phyloP scores from a whole-genome alignment of 1,140 invertebrate genomes.

The Procambarus virginalis region DNA sequence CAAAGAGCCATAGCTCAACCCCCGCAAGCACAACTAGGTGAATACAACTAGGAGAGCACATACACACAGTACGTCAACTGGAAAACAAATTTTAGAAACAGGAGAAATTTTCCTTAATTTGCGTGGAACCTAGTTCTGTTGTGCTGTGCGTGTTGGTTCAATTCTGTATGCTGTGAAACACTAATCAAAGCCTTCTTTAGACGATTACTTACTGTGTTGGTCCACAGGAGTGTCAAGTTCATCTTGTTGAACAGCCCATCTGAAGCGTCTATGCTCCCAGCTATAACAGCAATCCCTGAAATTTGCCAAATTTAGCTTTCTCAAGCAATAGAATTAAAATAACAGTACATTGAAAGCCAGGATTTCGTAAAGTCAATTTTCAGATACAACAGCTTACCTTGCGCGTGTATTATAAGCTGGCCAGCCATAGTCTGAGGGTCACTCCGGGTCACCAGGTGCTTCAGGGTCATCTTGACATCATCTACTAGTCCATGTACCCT shows the following conservation, averaged over 20 bases:
- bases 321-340: not conserved
- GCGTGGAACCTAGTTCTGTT: too few species aligned
- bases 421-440: not conserved
- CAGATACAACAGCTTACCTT: too few species aligned
- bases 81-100: too few species aligned
- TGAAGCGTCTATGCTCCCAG: not conserved
- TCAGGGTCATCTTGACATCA: not conserved
- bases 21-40: too few species aligned
- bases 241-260: conserved; percentile 8
- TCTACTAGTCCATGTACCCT: conserved; percentile 8
- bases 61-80: too few species aligned
- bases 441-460: not conserved
- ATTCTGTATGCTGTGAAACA: not conserved
- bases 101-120: too few species aligned
- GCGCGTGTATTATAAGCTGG: not conserved
- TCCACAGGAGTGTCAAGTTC: not conserved
- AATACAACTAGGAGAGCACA: too few species aligned
- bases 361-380: not conserved
- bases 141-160: too few species aligned
- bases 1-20: too few species aligned
- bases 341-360: not conserved
- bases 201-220: not conserved
- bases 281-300: not conserved
- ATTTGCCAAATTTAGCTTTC: too few species aligned
- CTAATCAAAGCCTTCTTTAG: not conserved